Base-by-base conservation (phyloP, 1,140 invertebrate species). In the Cyclargus thomasi region DNA sequence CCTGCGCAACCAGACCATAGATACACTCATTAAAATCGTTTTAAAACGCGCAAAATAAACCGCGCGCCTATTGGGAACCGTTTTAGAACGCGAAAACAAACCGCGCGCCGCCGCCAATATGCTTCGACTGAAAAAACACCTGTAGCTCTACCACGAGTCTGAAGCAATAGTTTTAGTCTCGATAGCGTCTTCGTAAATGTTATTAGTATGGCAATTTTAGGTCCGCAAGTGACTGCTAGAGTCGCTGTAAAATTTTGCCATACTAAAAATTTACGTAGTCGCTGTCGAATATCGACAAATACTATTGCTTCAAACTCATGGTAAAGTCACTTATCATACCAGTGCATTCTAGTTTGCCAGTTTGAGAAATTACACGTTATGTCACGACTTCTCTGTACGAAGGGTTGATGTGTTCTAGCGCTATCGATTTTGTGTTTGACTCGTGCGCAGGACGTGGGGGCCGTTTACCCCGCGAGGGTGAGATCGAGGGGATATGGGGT, bases 1-100 rank as follows among this genome's bases (percentile, higher is more conserved):
- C 81, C 96, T 96, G 79, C 81, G 91, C 74, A 91, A 76, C 85
- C 83, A 86, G 47, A 90, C 85, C 82, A 88, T 68, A 16, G 86
- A 90, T 11, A 90, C 82, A 68, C 82, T 88, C 86, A 88, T 88
- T 81, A 83, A 70, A 73, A 70, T 22, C n/a, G 8, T 22, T 64
- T 53, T 29, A 64, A 14, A 53, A 20, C 21, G 23, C 53, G 47
- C 21, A 65, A n/a, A 65, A 66, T 59, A 65, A 53, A 55, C 55
- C n/a, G n/a, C n/a, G n/a, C n/a, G n/a, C n/a, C n/a, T n/a, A n/a
- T n/a, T n/a, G n/a, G n/a, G n/a, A 73, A 70, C n/a, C n/a, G 8
- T 22, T 64, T 53, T 29, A 64, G 20, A 53, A 20, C 21, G 23
- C 53, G 47, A 65, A n/a, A 65, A 66, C 35, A 66, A 55, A 57